These are phyloP conservation scores for Cyclophora albipunctata DNA, from an alignment of 2,888 invertebrate species.

Conservation along the genomic window DNA sequence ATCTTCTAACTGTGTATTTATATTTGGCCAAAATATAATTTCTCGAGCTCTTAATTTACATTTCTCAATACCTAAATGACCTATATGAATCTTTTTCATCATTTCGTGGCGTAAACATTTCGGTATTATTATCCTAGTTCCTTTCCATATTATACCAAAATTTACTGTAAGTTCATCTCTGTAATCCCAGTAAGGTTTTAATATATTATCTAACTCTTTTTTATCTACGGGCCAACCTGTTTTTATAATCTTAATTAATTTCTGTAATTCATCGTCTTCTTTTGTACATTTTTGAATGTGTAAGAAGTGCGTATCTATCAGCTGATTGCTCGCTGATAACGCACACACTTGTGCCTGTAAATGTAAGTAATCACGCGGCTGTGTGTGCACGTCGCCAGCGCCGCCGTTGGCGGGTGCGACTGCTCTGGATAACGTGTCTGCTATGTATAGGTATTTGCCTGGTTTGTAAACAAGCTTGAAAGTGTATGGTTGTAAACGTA, in stretches of 20 bases:
- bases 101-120: slow-evolving; percentile 9
- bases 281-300: neutral
- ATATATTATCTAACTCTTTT: neutral
- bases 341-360: neutral
- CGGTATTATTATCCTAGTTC: slow-evolving; percentile 13
- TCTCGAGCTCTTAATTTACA: slow-evolving; percentile 14
- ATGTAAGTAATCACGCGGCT: neutral
- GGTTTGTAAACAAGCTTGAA: slow-evolving; percentile 1
- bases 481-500: slow-evolving; percentile 7
- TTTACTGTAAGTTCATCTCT: slow-evolving; percentile 9
- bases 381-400: neutral
- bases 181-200: neutral
- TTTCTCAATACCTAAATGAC: slow-evolving; percentile 18
- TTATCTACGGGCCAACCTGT: neutral
- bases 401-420: neutral
- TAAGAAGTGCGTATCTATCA: neutral
- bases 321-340: neutral
- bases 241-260: neutral
- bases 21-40: slow-evolving; percentile 18
- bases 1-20: slow-evolving; percentile 13
- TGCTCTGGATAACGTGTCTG: neutral
- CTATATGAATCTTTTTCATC: slow-evolving; percentile 11
- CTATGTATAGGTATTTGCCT: neutral
- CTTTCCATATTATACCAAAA: slow-evolving; percentile 15
- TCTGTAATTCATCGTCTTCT: neutral